Base-by-base conservation (phyloP, 2,113 vertebrate species). In the Mus musculus region DNA sequence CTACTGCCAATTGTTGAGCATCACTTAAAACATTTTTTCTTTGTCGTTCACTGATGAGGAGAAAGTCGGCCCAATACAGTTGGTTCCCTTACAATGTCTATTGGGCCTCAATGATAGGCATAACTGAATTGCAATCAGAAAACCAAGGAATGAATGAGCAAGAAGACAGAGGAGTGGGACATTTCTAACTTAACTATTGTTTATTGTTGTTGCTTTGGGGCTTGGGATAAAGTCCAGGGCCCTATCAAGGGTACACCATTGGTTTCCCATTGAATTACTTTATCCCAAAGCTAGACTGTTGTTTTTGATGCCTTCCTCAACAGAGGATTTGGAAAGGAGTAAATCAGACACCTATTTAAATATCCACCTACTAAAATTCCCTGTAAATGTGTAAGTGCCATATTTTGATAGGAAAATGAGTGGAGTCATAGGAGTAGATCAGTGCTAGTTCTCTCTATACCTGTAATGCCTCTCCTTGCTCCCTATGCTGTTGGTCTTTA, bases 51-150 rank as follows among this genome's bases (percentile, higher is more conserved):
- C 63, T 95, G 54, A 30, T 39, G 33, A 69, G 59, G 42, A 94
- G 1, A 8, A 61, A 20, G 2, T 63, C 0, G 2, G 3, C 12
- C 33, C 26, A 7, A 33, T 42, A 13, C 26, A 12, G 5, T 84
- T 63, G 63, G 3, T 84, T 71, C 84, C 56, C 6, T 0, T 49
- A 86, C 78, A 75, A 7, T 56, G 49, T 5, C 20, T 10, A 4
- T 1, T 67, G n/a, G 84, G 20, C 0, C n/a, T 93, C n/a, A 39
- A 9, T 86, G 30, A 16, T 10, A 61, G 22, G 39, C 39, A 8
- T 87, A 3, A 3, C 30, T 92, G 4, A 67, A 28, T 91, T 93
- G 7, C 59, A 91, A 97, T 97, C 87, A 96, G 93, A 91, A 97
- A 49, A 95, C 96, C 39, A 54, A 85, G 86, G 67, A 4, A 56